Conservation (phyloP, 2,113 vertebrate species). For the Perca fluviatilis region DNA sequence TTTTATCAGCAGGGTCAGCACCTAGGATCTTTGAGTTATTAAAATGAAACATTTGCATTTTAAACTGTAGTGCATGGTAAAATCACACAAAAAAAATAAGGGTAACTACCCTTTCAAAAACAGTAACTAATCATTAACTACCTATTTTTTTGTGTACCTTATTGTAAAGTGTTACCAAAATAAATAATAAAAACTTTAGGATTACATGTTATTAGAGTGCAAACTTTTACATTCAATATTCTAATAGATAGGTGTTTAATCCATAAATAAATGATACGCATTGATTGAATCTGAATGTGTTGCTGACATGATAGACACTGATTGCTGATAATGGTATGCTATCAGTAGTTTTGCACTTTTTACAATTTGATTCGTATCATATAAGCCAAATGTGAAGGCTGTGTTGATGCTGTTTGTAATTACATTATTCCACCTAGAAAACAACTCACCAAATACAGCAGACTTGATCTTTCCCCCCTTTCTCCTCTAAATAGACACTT, state of each 20-base stretch:
- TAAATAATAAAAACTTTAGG: too few relatives aligned
- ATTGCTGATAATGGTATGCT: not conserved
- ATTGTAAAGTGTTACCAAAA: too few relatives aligned
- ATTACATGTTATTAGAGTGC: too few relatives aligned
- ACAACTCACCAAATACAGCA: conserved; percentile 24
- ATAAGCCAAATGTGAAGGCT: not conserved
- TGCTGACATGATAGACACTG: not conserved
- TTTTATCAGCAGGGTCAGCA: conserved; percentile 5
- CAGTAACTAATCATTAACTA: too few relatives aligned
- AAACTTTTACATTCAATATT: too few relatives aligned
- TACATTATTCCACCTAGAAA: conserved; percentile 25
- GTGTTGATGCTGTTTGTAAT: conserved; percentile 10
- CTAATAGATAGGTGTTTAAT: not conserved
- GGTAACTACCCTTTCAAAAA: too few relatives aligned
- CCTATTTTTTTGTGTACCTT: too few relatives aligned
- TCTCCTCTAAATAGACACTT: conserved; percentile 16
- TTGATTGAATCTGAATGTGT: not conserved
- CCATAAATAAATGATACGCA: not conserved
- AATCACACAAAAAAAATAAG: not conserved
- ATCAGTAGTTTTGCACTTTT: not conserved
- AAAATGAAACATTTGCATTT: not conserved
- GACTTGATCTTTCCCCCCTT: conserved; percentile 38
- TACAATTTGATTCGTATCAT: not conserved
- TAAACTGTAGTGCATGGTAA: not conserved
- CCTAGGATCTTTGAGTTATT: not conserved